These are phyloP conservation scores for Iguana delicatissima DNA, from an alignment of 2,797 vertebrate species.

Conservation along the genomic window DNA sequence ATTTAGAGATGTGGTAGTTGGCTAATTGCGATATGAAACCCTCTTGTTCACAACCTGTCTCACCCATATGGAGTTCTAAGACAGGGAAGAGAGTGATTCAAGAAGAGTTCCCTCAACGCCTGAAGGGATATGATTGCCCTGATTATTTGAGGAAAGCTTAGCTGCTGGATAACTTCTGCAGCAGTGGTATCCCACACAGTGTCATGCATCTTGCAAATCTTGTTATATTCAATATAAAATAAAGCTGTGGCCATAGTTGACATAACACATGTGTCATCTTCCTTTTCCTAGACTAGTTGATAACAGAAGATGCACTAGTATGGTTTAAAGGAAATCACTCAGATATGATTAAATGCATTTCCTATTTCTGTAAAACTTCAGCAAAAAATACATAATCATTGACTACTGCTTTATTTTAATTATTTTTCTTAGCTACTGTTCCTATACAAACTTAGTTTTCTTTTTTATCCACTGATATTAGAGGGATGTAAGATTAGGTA, in stretches of 20 bases:
- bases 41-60: background rate
- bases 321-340: background rate
- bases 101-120: too few relatives aligned
- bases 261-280: background rate
- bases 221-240: background rate
- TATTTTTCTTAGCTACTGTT: conserved; percentile 50
- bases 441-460: conserved; percentile 40
- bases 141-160: background rate
- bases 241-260: background rate
- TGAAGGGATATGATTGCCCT: background rate
- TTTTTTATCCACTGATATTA: conserved; percentile 42
- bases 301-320: background rate
- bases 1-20: background rate
- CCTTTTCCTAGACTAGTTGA: background rate
- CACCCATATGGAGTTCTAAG: background rate
- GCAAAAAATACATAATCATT: conserved; percentile 25
- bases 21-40: background rate
- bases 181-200: background rate
- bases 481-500: conserved; percentile 51
- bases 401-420: conserved; percentile 37
- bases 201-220: background rate
- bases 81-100: background rate
- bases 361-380: conserved; percentile 33
- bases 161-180: background rate
- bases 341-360: background rate